Conservation (phyloP, 2,888 invertebrate genomes). For the Blomia tropicalis region DNA sequence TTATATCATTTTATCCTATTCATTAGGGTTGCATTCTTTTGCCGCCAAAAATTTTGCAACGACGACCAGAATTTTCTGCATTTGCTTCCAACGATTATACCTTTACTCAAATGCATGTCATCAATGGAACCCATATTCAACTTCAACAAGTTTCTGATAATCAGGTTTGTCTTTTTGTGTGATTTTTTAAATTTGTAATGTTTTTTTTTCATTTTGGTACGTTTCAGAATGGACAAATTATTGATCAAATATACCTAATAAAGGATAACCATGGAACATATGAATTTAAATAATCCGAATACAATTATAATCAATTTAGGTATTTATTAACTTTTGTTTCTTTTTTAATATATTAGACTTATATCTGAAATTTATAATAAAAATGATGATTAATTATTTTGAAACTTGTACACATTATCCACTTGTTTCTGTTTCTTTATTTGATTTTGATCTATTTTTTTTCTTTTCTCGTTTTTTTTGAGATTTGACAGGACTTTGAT, state of each 20-base stretch:
- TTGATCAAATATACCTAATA: constrained; percentile 28
- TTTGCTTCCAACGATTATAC: constrained; percentile 77
- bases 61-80: constrained; percentile 52
- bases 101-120: constrained; percentile 57
- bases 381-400: no score
- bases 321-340: no score
- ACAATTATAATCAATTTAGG: no score
- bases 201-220: not conserved
- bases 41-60: not conserved
- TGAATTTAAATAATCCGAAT: constrained; percentile 23
- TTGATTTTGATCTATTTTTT: no score
- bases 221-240: constrained; percentile 26
- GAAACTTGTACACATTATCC: no score
- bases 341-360: no score
- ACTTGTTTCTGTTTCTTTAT: no score
- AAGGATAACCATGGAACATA: constrained; percentile 29
- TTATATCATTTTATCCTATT: no score
- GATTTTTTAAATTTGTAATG: not conserved
- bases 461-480: no score
- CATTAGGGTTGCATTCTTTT: not conserved
- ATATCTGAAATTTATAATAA: no score
- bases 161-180: constrained; percentile 13
- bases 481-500: no score
- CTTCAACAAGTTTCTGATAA: constrained; percentile 57
- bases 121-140: constrained; percentile 67